Percentiles rank a stretch among this genome's conserved stretches.
Conservation (phyloP, 2,797 vertebrate species). For the Triplophysa yarkandensis region DNA sequence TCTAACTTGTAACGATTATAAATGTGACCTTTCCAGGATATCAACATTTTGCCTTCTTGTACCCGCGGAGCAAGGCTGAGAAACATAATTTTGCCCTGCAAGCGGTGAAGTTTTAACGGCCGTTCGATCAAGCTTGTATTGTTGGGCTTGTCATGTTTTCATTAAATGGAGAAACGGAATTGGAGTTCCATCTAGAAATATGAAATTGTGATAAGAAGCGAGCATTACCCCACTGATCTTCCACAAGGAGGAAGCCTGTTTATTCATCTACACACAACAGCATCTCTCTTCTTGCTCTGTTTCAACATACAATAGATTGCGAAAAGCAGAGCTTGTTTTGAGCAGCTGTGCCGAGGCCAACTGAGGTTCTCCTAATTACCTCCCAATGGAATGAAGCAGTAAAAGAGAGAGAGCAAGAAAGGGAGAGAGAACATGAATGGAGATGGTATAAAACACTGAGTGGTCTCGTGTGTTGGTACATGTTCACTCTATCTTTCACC, state of each 20-base stretch:
- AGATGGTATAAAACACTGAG: constrained; percentile 45
- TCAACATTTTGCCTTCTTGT: constrained; percentile 6
- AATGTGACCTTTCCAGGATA: constrained; percentile 37
- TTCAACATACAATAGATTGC: constrained; percentile 64
- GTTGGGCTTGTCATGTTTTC: neutral
- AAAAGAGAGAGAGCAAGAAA: constrained; percentile 55
- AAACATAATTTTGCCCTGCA: neutral
- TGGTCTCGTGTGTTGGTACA: constrained; percentile 34
- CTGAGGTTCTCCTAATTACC: constrained; percentile 79
- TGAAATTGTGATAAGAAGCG: constrained; percentile 4
- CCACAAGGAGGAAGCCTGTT: neutral
- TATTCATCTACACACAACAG: constrained; percentile 13
- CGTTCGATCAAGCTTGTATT: neutral
- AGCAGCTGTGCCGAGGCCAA: constrained; percentile 67
- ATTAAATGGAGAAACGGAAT: neutral
- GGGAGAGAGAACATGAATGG: constrained; percentile 49
- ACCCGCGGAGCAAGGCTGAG: neutral
- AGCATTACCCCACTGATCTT: neutral
- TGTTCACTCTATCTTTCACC: constrained; percentile 23
- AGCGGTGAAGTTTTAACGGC: neutral
- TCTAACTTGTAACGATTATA: constrained; percentile 19
- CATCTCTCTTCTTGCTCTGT: constrained; percentile 52
- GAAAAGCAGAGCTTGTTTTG: constrained; percentile 70
- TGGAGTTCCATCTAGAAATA: neutral
- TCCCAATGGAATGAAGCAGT: constrained; percentile 73